Base-by-base conservation (phyloP, 2,797 vertebrate species). In the Gambusia yucatana region DNA sequence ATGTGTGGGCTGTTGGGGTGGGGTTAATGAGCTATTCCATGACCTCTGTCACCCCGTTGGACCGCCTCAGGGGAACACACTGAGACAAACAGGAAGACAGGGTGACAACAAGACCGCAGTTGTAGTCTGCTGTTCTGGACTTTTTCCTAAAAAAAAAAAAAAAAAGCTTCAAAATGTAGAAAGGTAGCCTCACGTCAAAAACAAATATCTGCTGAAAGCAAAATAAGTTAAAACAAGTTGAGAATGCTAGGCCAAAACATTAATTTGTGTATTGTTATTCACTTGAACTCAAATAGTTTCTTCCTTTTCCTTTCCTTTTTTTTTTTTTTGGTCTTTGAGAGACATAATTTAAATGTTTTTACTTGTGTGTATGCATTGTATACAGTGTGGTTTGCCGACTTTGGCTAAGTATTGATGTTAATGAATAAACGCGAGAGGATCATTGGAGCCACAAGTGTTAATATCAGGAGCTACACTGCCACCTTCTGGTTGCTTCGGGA, bases 1-100 rank as follows among this genome's bases (percentile, higher is more conserved):
- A 91, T 91, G 93, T 91, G 90, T 89, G 93, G 92, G 92, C 91
- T 91, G 92, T 91, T 86, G 82, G 92, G 94, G 93, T 93, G 93
- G 92, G 93, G 94, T 95, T 95, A 95, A 95, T 95, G 93, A 95
- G 95, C 91, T 95, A 93, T 88, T 94, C 91, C 74, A 44, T 95
- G 92, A 94, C 94, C 94, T 83, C 90, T 92, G 90, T 94, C 91
- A 94, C 93, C 92, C 92, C 78, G 47, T 76, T 88, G 88, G 89
- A 91, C 87, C 70, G 91, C 93, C 91, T 90, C 79, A 86, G 92
- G 93, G 91, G 92, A 91, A 83, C 84, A 76, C 83, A 77, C 84
- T 8, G 89, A 93, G 90, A 92, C 92, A 93, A 93, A 94, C 93
- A 94, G 92, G 91, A 92, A 94, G 93, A 92, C 84, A 82, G 86